Conservation (phyloP, 92 coral and sea anemone species). For the Porites cylindrica region DNA sequence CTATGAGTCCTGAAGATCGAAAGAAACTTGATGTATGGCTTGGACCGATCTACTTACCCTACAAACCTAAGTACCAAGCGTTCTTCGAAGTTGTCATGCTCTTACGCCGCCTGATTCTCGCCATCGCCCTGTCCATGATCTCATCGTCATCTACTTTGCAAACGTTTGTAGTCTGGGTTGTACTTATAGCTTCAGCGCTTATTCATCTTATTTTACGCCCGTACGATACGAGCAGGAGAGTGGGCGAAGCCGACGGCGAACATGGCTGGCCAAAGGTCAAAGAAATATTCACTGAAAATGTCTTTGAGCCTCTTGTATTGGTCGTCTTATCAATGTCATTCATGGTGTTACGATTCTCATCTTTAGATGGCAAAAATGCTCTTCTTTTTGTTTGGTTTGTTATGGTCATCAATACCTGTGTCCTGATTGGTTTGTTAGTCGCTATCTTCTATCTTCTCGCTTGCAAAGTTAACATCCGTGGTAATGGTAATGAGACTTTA, state of each 20-base stretch:
- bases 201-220: conserved; percentile 50
- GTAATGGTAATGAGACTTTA: not conserved
- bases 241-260: too few species aligned
- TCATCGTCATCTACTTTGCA: conserved; percentile 59
- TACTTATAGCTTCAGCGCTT: conserved; percentile 43
- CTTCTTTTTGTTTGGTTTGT: conserved; percentile 47
- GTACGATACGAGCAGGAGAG: not conserved
- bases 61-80: conserved; percentile 51
- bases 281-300: conserved; percentile 50
- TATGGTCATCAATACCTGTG: conserved; percentile 38
- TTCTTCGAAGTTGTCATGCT: conserved; percentile 62
- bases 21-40: conserved; percentile 70
- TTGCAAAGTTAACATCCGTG: not conserved
- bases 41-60: conserved; percentile 66
- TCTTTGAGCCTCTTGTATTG: conserved; percentile 50
- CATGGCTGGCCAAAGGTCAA: not conserved
- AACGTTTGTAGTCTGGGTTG: conserved; percentile 59
- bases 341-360: conserved; percentile 60
- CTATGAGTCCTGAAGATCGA: conserved; percentile 39
- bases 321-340: conserved; percentile 66
- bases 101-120: conserved; percentile 60
- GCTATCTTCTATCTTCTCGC: conserved; percentile 25
- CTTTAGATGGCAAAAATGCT: conserved; percentile 35
- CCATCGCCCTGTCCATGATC: conserved; percentile 59
- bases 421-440: conserved; percentile 21